Evolutionary conservation across 2,888 invertebrate species (phyloP).

Genomic region (Alitta virens): DNA sequence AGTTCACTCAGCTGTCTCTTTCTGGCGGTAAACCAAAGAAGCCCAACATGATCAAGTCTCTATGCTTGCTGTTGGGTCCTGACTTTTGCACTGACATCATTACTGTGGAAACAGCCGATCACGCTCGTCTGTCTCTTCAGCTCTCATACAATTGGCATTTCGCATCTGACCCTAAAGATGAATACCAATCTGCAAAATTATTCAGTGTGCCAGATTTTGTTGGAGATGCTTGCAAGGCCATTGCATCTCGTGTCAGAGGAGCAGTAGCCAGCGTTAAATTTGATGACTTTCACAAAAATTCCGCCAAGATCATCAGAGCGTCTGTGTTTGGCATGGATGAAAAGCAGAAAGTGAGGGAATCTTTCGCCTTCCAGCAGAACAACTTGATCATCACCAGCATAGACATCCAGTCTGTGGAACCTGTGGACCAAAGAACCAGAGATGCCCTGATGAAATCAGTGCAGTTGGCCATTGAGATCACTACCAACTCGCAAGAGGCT

Average conservation of each 20-base stretch:
- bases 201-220: slow-evolving; percentile 62
- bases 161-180: slow-evolving; percentile 40
- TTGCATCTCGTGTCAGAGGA: slow-evolving; percentile 60
- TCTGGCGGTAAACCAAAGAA: slow-evolving; percentile 61
- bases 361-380: slow-evolving; percentile 59
- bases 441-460: slow-evolving; percentile 61
- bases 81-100: slow-evolving; percentile 62
- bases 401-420: slow-evolving; percentile 61
- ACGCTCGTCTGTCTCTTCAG: slow-evolving; percentile 60
- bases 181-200: slow-evolving; percentile 55
- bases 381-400: slow-evolving; percentile 59
- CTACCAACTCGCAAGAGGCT: slow-evolving; percentile 61
- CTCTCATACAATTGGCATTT: slow-evolving; percentile 60
- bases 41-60: slow-evolving; percentile 58
- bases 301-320: slow-evolving; percentile 59
- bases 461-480: slow-evolving; percentile 62
- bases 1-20: slow-evolving; percentile 60
- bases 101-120: slow-evolving; percentile 61
- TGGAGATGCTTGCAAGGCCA: slow-evolving; percentile 61
- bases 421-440: slow-evolving; percentile 60
- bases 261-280: slow-evolving; percentile 60
- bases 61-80: slow-evolving; percentile 60
- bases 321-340: slow-evolving; percentile 60
- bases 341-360: slow-evolving; percentile 54
- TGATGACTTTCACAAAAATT: slow-evolving; percentile 62